A percentile compares a stretch with the other conserved stretches of the same genome.
phyloP scores from a whole-genome alignment of 2,888 invertebrate species.

The Callimorpha dominula region DNA sequence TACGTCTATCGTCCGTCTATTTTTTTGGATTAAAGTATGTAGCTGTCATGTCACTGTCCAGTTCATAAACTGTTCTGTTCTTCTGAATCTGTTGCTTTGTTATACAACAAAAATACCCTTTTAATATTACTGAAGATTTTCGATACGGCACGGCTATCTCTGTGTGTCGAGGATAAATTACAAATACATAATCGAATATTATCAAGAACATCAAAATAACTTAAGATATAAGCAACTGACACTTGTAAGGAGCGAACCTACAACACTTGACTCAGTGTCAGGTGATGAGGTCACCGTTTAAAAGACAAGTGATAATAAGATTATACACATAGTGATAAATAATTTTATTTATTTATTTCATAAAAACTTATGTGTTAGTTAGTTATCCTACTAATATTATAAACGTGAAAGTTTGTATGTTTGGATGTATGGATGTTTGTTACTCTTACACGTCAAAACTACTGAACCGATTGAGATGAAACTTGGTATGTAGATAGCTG shows the following conservation, averaged over 20 bases:
- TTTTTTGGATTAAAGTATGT: background rate
- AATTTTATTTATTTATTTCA: too few species aligned
- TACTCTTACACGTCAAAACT: too few species aligned
- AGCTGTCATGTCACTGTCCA: background rate
- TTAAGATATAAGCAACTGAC: too few species aligned
- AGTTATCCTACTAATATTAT: too few species aligned
- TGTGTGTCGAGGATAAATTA: background rate
- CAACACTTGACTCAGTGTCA: background rate
- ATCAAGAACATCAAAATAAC: background rate
- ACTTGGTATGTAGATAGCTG: too few species aligned
- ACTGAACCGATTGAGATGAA: too few species aligned
- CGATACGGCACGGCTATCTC: background rate
- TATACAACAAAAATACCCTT: background rate
- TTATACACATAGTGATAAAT: background rate
- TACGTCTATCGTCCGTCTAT: too few species aligned
- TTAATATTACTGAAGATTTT: background rate
- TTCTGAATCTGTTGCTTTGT: background rate
- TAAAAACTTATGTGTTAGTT: too few species aligned
- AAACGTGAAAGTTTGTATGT: too few species aligned
- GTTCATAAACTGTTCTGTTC: background rate
- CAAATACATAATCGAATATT: background rate
- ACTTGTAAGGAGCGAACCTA: background rate
- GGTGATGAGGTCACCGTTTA: background rate
- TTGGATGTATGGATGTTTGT: too few species aligned
- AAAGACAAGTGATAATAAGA: background rate